Percentiles rank a stretch among this genome's conserved stretches.
These are phyloP conservation scores for Nesidiocoris tenuis DNA, from an alignment of 2,888 invertebrate species.

Conservation along the genomic window DNA sequence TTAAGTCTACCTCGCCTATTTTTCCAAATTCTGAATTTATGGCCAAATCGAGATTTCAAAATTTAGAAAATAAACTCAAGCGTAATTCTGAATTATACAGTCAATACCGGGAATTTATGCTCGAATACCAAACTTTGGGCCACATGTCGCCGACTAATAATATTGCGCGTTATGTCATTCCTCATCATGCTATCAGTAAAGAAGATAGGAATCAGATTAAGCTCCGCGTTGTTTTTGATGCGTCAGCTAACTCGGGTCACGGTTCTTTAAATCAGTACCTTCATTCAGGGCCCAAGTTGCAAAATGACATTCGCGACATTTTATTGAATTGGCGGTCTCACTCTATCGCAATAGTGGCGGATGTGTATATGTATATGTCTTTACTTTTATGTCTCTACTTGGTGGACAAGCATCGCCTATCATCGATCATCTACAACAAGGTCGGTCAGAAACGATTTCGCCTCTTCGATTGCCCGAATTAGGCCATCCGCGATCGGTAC, in stretches of 20 bases:
- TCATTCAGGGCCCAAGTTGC: neutral
- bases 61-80: neutral
- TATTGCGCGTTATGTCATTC: neutral
- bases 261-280: neutral
- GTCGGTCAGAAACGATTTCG: no score
- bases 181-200: neutral
- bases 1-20: neutral
- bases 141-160: neutral
- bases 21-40: neutral
- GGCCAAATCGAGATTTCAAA: neutral
- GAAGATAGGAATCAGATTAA: neutral
- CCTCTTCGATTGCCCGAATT: no score
- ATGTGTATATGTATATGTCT: no score
- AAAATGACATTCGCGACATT: neutral
- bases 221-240: neutral
- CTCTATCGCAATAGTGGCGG: neutral
- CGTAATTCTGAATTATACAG: neutral
- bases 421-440: no score
- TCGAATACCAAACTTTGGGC: neutral
- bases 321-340: slow-evolving; percentile 1
- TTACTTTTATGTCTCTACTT: no score
- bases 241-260: neutral
- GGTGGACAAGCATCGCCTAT: no score
- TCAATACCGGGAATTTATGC: neutral
- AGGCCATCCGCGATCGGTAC: no score